Base-by-base conservation (phyloP, 1,140 invertebrate species). In the Episyrphus balteatus region DNA sequence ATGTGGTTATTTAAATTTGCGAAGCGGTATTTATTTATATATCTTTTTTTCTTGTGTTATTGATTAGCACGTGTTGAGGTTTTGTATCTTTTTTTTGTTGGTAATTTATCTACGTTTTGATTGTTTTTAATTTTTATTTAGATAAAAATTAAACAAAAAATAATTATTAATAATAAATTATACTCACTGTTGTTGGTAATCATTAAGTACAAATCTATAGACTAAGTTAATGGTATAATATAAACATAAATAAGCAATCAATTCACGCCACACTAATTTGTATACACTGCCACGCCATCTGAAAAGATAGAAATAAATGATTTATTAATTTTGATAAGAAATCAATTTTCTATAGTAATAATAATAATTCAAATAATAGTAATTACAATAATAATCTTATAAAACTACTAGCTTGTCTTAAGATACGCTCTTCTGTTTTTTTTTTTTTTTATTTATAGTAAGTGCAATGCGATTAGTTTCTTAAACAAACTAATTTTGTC, bases 201-300 rank as follows among this genome's bases (percentile, higher is more conserved):
- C 79, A 54, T 79, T 85, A 54, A 98, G 77, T 21, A 78, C 84
- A 68, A 84, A 88, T 72, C 92, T 78, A 74, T 97, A 97, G 42
- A 86, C 72, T 46, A 93, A 73, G 68, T 91, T 93, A 57, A 98
- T 86, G 49, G 79, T 73, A 68, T 86, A 89, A 73, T 94, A 98
- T 48, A 90, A 66, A 50, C 80, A 72, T 56, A 90, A 75, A 72
- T 93, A 97, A 33, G 90, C 85, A 56, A 94, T 67, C 50, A 95
- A 75, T 75, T 98, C 93, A 53, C 89, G 79, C 86, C 91, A 97
- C 41, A 98, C 83, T 60, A 96, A 72, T 77, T 98, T 98, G 77
- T 96, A 97, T n/a, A 97, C 88, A 62, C 92, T 96, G 53, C 92
- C 93, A 65, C 84, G 78, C 93, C 93, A 98, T 81, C 90, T 91